Evolutionary conservation across 2,888 invertebrate species (phyloP), one percentile per base, ranked within the genome.

Genomic region (Zelleria hepariella): DNA sequence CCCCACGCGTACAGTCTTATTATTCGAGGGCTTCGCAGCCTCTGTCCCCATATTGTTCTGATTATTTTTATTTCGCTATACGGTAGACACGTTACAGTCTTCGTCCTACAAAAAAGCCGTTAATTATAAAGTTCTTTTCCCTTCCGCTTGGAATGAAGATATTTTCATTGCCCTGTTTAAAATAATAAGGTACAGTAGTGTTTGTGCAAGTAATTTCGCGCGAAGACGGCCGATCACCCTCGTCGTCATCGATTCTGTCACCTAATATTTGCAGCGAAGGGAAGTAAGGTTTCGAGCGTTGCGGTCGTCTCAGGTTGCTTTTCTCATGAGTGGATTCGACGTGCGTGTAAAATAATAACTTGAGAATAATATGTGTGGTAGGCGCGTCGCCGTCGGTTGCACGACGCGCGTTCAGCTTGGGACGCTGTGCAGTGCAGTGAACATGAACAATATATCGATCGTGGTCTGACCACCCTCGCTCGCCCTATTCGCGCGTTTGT

Each of bases 251-350:
- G 75, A 72, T 78, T 82, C 78, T 86, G 88, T 86, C 86, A 88
- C 85, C 78, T 79, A 82, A 88, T 87, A 87, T 88, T 82, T 82
- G 82, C 81, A 86, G 75, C 80, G 84, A 86, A 87, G 86, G 87
- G 87, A 86, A 86, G 87, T 87, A 86, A 86, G 88, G 88, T 87
- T 87, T 88, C 87, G 85, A 82, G 76, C 84, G 78, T 76, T 88
- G 87, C 83, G 88, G 88, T 88, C 87, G 86, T 86, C 84, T 88
- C 88, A 79, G 71, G 85, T 88, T 87, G 82, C 88, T 86, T 88
- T 88, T 88, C 88, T 87, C 88, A 87, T 87, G 88, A 86, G 86
- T 87, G 86, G 84, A 58, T 53, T 58, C 53, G 59, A 86, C 84
- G 81, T 83, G 82, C 81, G 79, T 85, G 86, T 86, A 86, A 86